phyloP scores from a whole-genome alignment of 2,888 invertebrate genomes.

The Stramonita haemastoma region DNA sequence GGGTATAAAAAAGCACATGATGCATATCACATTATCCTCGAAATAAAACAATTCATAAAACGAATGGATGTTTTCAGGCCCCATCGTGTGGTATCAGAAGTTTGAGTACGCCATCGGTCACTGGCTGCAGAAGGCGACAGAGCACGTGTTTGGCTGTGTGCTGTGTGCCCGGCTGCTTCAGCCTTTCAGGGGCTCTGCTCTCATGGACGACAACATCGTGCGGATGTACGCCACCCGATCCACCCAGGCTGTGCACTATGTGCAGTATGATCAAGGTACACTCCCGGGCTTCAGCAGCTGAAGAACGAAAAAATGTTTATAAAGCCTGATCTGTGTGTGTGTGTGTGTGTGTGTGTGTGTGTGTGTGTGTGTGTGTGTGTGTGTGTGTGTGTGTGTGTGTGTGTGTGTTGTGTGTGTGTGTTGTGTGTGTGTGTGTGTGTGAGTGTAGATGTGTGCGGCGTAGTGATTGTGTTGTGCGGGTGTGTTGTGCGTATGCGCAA shows the following conservation, averaged over 20 bases:
- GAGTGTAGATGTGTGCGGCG: neutral
- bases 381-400: neutral
- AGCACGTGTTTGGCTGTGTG: slow-evolving; percentile 99
- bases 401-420: neutral
- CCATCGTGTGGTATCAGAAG: slow-evolving; percentile 99
- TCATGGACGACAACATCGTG: slow-evolving; percentile 99
- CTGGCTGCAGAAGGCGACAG: slow-evolving; percentile 99
- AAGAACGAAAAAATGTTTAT: too few relatives aligned
- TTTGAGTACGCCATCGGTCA: slow-evolving; percentile 99
- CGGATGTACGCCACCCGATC: slow-evolving; percentile 94
- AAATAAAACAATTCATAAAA: too few relatives aligned
- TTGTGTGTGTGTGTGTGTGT: neutral
- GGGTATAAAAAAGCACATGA: too few relatives aligned
- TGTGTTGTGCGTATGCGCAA: too few relatives aligned
- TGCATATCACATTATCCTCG: too few relatives aligned
- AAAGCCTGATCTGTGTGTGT: neutral
- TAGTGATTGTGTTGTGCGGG: neutral
- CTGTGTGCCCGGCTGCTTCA: slow-evolving; percentile 94
- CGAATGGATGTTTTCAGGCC: slow-evolving; percentile 81
- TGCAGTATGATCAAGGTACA: slow-evolving; percentile 97
- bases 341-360: neutral
- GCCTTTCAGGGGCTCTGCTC: slow-evolving; percentile 95
- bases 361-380: neutral
- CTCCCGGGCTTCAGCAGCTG: neutral
- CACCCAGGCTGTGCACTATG: slow-evolving; percentile 96